Evolutionary conservation across 2,888 invertebrate species (phyloP).

Genomic region (Hemicrepidius hirtus): DNA sequence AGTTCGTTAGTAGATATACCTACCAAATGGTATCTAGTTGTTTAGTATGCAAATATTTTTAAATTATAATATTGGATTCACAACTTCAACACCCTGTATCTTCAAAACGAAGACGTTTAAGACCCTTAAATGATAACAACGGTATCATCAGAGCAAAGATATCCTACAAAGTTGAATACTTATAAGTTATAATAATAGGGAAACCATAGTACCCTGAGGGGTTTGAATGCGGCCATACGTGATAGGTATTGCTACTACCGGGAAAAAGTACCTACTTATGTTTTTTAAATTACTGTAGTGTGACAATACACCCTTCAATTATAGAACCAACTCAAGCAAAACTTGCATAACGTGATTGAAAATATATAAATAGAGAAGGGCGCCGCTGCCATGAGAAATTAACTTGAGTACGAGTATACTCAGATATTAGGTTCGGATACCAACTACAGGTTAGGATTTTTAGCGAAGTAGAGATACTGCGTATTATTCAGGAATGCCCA

Average conservation of each 20-base stretch:
- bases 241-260: too few relatives aligned
- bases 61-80: too few relatives aligned
- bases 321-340: slow-evolving; percentile 40
- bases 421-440: slow-evolving; percentile 51
- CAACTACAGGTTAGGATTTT: slow-evolving; percentile 58
- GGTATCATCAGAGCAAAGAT: not conserved
- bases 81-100: too few relatives aligned
- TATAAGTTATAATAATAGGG: not conserved
- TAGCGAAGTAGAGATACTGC: slow-evolving; percentile 65
- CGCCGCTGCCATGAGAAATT: slow-evolving; percentile 44
- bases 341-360: slow-evolving; percentile 40
- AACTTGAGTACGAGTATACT: slow-evolving; percentile 42
- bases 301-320: slow-evolving; percentile 44
- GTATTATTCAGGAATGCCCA: slow-evolving; percentile 70
- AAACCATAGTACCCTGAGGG: slow-evolving; percentile 10
- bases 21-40: too few relatives aligned
- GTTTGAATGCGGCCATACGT: slow-evolving; percentile 6
- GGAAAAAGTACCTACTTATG: slow-evolving; percentile 32
- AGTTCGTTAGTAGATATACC: too few relatives aligned
- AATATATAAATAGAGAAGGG: slow-evolving; percentile 44
- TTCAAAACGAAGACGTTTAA: too few relatives aligned
- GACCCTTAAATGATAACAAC: not conserved
- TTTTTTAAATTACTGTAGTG: slow-evolving; percentile 38
- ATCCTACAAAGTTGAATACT: slow-evolving; percentile 8
- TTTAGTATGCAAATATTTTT: too few relatives aligned